Base-by-base conservation (phyloP, 2,797 vertebrate genomes). In the Intellagama lesueurii region DNA sequence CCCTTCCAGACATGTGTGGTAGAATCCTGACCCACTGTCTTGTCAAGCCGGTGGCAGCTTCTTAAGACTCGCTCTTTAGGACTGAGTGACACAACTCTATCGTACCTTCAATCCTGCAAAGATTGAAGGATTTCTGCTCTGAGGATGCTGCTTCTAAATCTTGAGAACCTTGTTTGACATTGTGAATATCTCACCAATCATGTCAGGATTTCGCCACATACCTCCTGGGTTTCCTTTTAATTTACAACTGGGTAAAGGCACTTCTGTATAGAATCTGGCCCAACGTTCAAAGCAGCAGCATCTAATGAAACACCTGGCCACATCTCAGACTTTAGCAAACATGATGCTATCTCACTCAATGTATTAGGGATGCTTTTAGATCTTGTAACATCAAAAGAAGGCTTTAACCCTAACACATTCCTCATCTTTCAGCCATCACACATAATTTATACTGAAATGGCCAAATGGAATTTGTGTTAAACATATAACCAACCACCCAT, bases 331-430 rank as follows among this genome's bases (percentile, higher is more conserved):
- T 79, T 87, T 84, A 87, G 76, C 44, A 75, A 80, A 89, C 81
- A 80, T 24, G 81, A 14, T 69, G 76, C 47, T 47, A 85, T 82
- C 83, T 82, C 87, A 86, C 81, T 47, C 81, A 80, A 56, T 14
- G 17, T 8, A 73, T 75, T 91, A 68, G 35, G 49, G 60, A 68
- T 84, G 86, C 56, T 44, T 69, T 90, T 82, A 90, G 88, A 86
- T 90, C 70, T 52, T n/a, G 40, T 16, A 69, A 82, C 88, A 86
- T 90, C 79, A 90, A 90, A 86, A 52, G 88, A 82, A 49, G 40
- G 14, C 84, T 68, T 76, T 89, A 81, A 68, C 16, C 72, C 44
- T n/a, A 85, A 14, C 40, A 9, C 32, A 52, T 75, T 86, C 78
- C 86, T 90, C 79, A 28, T 73, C 52, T 85, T 69, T 30, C 49